A percentile compares a stretch with the other conserved stretches of the same genome.
These are phyloP conservation scores for Botia almorhae DNA, from an alignment of 2,797 vertebrate genomes.

Conservation along the genomic window DNA sequence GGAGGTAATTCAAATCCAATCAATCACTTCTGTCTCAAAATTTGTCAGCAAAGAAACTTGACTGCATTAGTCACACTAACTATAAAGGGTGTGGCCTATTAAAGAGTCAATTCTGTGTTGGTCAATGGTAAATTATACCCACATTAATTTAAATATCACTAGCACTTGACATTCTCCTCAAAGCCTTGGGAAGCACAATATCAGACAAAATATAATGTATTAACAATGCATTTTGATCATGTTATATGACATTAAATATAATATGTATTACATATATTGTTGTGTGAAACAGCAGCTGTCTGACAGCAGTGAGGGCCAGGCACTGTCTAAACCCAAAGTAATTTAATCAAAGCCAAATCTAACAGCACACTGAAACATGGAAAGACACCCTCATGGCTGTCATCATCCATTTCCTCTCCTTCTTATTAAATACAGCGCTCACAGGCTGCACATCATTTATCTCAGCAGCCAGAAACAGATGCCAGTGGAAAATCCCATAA, in stretches of 20 bases:
- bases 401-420: conserved; percentile 73
- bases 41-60: not conserved
- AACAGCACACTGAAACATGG: conserved; percentile 48
- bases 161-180: not conserved
- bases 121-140: not conserved
- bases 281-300: conserved; percentile 32
- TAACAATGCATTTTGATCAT: not conserved
- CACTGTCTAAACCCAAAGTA: conserved; percentile 42
- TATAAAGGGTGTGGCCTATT: not conserved
- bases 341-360: conserved; percentile 53
- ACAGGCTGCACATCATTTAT: conserved; percentile 78
- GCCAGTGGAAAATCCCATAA: conserved; percentile 79
- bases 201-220: not conserved
- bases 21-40: not conserved
- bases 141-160: not conserved
- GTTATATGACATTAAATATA: too few species aligned
- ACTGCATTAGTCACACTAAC: not conserved
- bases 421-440: conserved; percentile 74
- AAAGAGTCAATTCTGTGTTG: not conserved
- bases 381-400: conserved; percentile 60
- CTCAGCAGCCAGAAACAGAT: conserved; percentile 74
- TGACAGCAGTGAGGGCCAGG: conserved; percentile 19
- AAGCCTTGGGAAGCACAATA: not conserved
- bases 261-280: not conserved
- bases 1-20: not conserved